Percentiles rank a stretch among this genome's conserved stretches.
Evolutionary conservation across 2,888 invertebrate genomes (phyloP).

Genomic region (Himalopsyche tibetana): DNA sequence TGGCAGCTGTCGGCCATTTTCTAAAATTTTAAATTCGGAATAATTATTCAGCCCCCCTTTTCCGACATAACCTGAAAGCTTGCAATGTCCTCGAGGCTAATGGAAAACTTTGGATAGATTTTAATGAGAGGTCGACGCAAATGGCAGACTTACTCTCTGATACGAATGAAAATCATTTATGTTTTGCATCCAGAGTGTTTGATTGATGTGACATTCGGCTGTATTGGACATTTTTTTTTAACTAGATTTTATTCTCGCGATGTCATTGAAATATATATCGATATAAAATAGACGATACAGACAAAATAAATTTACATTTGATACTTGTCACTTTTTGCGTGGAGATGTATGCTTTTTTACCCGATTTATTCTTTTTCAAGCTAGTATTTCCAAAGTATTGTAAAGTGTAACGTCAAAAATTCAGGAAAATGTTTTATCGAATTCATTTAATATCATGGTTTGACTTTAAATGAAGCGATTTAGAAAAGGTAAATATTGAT

Average conservation of each 20-base stretch:
- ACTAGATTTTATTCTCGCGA: neutral
- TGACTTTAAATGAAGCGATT: too few relatives aligned
- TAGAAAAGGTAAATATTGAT: too few relatives aligned
- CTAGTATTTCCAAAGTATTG: too few relatives aligned
- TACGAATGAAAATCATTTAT: conserved; percentile 5
- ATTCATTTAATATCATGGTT: too few relatives aligned
- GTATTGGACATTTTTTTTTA: neutral
- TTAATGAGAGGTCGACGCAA: conserved; percentile 34
- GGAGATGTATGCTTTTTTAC: too few relatives aligned
- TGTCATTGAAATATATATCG: too few relatives aligned
- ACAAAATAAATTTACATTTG: too few relatives aligned
- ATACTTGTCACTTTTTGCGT: too few relatives aligned
- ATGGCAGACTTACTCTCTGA: neutral
- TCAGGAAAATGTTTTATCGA: too few relatives aligned
- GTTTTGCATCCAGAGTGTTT: neutral
- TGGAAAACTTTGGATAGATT: conserved; percentile 31
- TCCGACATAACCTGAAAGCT: conserved; percentile 46
- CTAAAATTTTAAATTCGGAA: conserved; percentile 61
- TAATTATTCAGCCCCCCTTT: conserved; percentile 55
- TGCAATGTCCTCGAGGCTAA: conserved; percentile 44
- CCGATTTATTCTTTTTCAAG: too few relatives aligned
- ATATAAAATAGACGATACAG: too few relatives aligned
- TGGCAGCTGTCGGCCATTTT: conserved; percentile 58
- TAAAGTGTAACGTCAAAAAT: too few relatives aligned
- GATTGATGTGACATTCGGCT: neutral